Conservation (phyloP, 2,113 vertebrate species). For the Larimichthys polyactis region DNA sequence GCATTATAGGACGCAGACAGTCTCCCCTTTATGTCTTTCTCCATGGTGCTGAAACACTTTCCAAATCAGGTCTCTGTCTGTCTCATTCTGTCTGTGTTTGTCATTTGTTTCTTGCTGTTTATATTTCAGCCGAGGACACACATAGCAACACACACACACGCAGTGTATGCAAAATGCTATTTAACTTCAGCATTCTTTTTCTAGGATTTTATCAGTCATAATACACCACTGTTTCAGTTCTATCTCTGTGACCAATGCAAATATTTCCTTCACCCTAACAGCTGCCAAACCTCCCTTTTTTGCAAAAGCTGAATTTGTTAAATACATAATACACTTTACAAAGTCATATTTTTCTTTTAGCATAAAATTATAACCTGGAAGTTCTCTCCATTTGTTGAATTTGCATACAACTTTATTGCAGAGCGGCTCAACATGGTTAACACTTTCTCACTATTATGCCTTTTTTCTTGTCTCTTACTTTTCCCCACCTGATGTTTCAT, state of each 20-base stretch:
- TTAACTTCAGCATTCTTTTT: not conserved
- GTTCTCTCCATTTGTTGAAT: conserved; percentile 7
- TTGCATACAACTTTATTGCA: not conserved
- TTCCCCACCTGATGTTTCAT: not conserved
- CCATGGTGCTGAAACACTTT: conserved; percentile 14
- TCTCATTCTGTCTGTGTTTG: not conserved
- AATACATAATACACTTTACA: not conserved
- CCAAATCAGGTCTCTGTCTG: not conserved
- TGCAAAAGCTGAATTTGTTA: not conserved
- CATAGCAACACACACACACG: not conserved
- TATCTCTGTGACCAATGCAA: not conserved
- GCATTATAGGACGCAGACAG: not conserved
- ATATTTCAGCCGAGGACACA: not conserved
- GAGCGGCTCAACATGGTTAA: not conserved
- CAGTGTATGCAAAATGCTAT: not conserved
- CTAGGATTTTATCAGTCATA: not conserved
- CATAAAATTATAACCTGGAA: not conserved
- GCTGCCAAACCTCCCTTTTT: not conserved
- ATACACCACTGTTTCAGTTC: too few relatives aligned
- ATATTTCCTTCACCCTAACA: not conserved
- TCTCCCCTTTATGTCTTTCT: not conserved
- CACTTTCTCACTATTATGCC: not conserved
- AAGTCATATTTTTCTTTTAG: not conserved
- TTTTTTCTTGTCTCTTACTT: conserved; percentile 5
- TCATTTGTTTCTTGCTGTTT: not conserved